Evolutionary conservation across 2,113 vertebrate genomes (phyloP).

Genomic region (Blennius ocellaris): DNA sequence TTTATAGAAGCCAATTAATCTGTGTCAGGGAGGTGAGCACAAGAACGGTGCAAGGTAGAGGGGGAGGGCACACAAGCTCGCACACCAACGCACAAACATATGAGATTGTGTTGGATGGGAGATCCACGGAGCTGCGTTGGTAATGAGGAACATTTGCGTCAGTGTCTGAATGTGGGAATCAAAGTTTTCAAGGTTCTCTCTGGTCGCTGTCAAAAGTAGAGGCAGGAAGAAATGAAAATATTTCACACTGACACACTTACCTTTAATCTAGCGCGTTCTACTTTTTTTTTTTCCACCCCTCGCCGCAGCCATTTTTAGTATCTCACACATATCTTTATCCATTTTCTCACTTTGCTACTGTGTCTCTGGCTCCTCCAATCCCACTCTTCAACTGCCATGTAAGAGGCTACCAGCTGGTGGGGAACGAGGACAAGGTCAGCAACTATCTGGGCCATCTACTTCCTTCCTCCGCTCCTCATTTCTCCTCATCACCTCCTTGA

Average conservation of each 20-base stretch:
- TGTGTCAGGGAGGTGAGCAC: constrained; percentile 52
- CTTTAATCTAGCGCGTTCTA: constrained; percentile 49
- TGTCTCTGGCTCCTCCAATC: constrained; percentile 19
- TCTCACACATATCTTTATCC: constrained; percentile 28
- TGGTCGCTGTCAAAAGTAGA: constrained; percentile 33
- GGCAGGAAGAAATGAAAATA: constrained; percentile 23
- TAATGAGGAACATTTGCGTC: constrained; percentile 53
- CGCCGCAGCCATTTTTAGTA: constrained; percentile 42
- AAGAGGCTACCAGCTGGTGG: constrained; percentile 19
- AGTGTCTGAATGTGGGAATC: constrained; percentile 30
- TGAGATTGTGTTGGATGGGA: constrained; percentile 28
- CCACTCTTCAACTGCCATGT: constrained; percentile 11
- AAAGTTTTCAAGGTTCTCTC: constrained; percentile 43
- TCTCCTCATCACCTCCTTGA: constrained; percentile 59
- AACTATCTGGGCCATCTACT: constrained; percentile 50
- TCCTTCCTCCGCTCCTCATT: constrained; percentile 26
- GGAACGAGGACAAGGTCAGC: constrained; percentile 57
- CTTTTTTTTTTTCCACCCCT: background rate
- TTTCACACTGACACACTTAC: constrained; percentile 28
- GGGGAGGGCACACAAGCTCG: constrained; percentile 1
- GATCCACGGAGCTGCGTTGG: constrained; percentile 6
- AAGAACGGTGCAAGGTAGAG: constrained; percentile 22
- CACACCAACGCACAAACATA: constrained; percentile 30
- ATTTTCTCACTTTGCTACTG: constrained; percentile 15
- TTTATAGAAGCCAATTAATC: constrained; percentile 65